Evolutionary conservation across 1,140 invertebrate species (phyloP), one percentile per base, ranked within the genome.

Genomic region (Vanessa tameamea): DNA sequence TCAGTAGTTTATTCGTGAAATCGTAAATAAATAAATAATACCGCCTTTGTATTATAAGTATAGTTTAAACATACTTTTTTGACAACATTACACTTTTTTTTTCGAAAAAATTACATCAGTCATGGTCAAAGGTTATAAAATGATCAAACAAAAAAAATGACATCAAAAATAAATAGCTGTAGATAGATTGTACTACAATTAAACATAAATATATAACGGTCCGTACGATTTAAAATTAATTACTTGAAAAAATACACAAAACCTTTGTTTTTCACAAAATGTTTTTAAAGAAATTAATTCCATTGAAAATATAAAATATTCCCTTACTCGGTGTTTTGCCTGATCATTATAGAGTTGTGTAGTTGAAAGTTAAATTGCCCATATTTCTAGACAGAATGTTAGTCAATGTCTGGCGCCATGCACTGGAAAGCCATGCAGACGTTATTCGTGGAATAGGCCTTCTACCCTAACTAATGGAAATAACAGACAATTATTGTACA

Each of bases 351-450:
- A 72, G 69, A 76, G 73, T 76, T 77, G 53, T 80, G 70, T 78
- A 78, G 78, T 79, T 80, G 71, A 77, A 80, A 81, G 77, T 82
- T 81, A 84, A 84, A 88, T 82, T 82, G 80, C 78, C 75, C 72
- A 65, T 72, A 69, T 78, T 82, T 79, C 81, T 84, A 85, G 78
- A 82, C 76, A 67, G 64, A 77, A 77, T 79, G 77, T 90, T 86
- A 87, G 80, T 88, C 88, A 87, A 84, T 80, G 83, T 83, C 82
- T 84, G 86, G 83, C 84, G 84, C 84, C 83, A 69, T 69, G 59
- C 71, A 57, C 65, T 69, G 55, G 57, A 76, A 70, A 23, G 69
- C 50, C 73, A 73, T 73, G 72, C 75, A 84, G 77, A 86, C 83
- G 65, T 71, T 81, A 82, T 89, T 86, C 87, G 78, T 78, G 78